Percentiles rank a stretch among this genome's conserved stretches.
Evolutionary conservation across 2,888 invertebrate species (phyloP).

Genomic region (Orthonychiurus folsomi): DNA sequence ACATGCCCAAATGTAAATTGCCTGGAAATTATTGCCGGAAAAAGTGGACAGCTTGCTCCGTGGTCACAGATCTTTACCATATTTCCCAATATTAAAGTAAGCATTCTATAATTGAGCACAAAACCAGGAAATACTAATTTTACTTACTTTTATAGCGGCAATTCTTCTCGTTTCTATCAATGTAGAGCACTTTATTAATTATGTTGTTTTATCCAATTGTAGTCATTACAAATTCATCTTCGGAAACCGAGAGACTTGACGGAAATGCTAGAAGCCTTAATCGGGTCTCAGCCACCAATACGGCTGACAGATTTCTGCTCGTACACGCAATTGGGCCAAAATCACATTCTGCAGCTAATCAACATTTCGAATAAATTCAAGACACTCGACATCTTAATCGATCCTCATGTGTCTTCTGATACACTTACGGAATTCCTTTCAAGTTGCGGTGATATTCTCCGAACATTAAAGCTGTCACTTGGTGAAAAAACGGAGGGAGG

Average conservation of each 20-base stretch:
- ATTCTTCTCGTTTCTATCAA: too few relatives aligned
- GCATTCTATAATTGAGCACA: too few relatives aligned
- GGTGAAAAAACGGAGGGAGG: conserved; percentile 9
- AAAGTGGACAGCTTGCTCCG: not conserved
- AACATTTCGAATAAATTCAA: conserved; percentile 18
- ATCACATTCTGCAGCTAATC: conserved; percentile 20
- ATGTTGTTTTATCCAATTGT: too few relatives aligned
- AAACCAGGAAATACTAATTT: too few relatives aligned
- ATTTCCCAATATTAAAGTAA: not conserved
- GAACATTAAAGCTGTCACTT: conserved; percentile 26
- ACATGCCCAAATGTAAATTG: not conserved
- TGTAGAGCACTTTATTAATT: too few relatives aligned
- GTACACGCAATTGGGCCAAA: conserved; percentile 21
- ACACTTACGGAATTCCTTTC: conserved; percentile 15
- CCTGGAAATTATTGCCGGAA: not conserved
- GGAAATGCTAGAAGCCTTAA: not conserved
- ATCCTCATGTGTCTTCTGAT: conserved; percentile 10
- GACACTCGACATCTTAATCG: conserved; percentile 22
- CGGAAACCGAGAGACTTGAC: not conserved
- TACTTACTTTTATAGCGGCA: too few relatives aligned
- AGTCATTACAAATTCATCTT: not conserved
- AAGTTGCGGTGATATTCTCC: conserved; percentile 12
- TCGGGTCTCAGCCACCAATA: not conserved
- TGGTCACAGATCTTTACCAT: not conserved
- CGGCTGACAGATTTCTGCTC: conserved; percentile 24